A percentile compares a stretch with the other conserved stretches of the same genome.
These are phyloP conservation scores for Laticauda laticaudata DNA, from an alignment of 2,113 vertebrate genomes.

Conservation along the genomic window DNA sequence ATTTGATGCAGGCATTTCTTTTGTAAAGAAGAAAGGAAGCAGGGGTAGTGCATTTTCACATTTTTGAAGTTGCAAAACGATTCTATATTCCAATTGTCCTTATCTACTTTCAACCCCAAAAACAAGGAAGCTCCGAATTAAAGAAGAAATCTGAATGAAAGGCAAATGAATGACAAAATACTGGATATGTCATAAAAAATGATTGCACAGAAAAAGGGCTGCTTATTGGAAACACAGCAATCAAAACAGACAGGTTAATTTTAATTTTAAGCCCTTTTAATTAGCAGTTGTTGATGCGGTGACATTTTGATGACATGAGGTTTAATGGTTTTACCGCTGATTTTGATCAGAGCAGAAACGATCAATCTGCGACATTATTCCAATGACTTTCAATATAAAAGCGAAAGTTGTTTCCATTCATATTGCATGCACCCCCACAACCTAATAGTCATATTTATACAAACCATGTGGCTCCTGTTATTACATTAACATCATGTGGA, in stretches of 20 bases:
- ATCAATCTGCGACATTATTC: conserved; percentile 23
- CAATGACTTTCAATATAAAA: conserved; percentile 41
- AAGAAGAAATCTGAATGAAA: conserved; percentile 32
- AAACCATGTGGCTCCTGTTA: background rate
- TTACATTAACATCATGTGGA: background rate
- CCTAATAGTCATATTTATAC: background rate
- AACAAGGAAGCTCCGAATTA: conserved; percentile 39
- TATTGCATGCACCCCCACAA: background rate
- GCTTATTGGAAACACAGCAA: conserved; percentile 35
- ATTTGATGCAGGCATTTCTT: conserved; percentile 49
- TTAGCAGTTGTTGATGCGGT: background rate
- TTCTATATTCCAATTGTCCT: conserved; percentile 18
- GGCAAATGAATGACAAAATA: background rate
- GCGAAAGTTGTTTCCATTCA: conserved; percentile 12
- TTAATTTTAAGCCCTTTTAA: conserved; percentile 25
- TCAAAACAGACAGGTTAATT: background rate
- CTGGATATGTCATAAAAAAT: background rate
- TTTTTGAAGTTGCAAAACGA: conserved; percentile 37
- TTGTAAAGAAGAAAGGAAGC: conserved; percentile 40
- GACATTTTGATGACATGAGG: conserved; percentile 30
- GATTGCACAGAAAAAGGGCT: conserved; percentile 26
- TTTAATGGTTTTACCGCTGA: background rate
- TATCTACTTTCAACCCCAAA: conserved; percentile 21
- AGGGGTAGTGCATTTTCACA: conserved; percentile 27
- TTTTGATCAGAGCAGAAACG: background rate